These are phyloP conservation scores for Pyrgus malvae DNA, from an alignment of 2,888 invertebrate species.

Conservation along the genomic window DNA sequence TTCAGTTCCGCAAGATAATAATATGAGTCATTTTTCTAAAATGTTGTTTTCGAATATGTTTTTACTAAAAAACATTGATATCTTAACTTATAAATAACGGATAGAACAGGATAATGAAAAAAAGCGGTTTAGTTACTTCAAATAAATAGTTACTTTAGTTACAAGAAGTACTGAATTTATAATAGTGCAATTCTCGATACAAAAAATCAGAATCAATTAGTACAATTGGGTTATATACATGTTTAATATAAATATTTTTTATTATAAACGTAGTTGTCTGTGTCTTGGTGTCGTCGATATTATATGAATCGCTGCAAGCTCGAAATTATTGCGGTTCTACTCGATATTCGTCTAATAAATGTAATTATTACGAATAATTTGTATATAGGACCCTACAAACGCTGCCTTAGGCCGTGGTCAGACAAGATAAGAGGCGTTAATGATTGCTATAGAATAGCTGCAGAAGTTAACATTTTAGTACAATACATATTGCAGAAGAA, in stretches of 20 bases:
- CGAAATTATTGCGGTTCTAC: slow-evolving; percentile 21
- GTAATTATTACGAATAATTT: slow-evolving; percentile 1
- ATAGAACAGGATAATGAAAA: too few species aligned
- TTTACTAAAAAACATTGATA: too few species aligned
- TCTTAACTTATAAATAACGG: too few species aligned
- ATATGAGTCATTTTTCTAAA: too few species aligned
- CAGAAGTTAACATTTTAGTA: slow-evolving; percentile 14
- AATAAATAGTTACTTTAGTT: too few species aligned
- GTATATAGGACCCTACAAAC: slow-evolving; percentile 13
- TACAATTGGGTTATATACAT: slow-evolving; percentile 27
- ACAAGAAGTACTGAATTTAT: slow-evolving; percentile 22
- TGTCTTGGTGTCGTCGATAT: slow-evolving; percentile 37
- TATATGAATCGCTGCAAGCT: slow-evolving; percentile 44
- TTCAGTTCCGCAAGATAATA: too few species aligned
- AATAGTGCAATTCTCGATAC: slow-evolving; percentile 22
- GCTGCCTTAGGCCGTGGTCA: slow-evolving; percentile 11
- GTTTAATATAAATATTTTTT: slow-evolving; percentile 13
- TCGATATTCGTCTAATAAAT: neutral
- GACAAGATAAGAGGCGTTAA: slow-evolving; percentile 6
- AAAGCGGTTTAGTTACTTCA: too few species aligned
- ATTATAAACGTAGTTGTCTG: slow-evolving; percentile 31
- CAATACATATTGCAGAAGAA: neutral
- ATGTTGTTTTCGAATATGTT: too few species aligned
- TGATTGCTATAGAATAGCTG: slow-evolving; percentile 8
- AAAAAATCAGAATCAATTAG: slow-evolving; percentile 35